A percentile compares a stretch with the other conserved stretches of the same genome.
Evolutionary conservation across 2,888 invertebrate genomes (phyloP).

Genomic region (Lacanobia oleracea): DNA sequence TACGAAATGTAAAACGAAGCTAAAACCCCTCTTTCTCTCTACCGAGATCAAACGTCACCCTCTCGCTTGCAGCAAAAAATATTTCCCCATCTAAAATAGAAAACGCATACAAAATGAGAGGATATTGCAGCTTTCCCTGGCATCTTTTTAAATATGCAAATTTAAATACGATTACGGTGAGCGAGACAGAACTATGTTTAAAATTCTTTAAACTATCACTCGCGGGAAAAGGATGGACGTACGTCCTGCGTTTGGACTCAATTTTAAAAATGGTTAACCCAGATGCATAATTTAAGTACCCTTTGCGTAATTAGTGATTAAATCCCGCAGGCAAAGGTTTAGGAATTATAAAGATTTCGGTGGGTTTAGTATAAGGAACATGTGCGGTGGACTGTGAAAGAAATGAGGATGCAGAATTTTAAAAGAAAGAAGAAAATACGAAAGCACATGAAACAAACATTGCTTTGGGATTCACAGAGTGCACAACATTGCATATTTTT

Average conservation of each 20-base stretch:
- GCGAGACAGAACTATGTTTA: conserved; percentile 64
- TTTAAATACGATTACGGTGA: conserved; percentile 80
- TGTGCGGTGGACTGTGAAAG: background rate
- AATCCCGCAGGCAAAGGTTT: conserved; percentile 53
- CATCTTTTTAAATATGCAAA: conserved; percentile 82
- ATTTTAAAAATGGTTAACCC: conserved; percentile 70
- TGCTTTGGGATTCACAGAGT: background rate
- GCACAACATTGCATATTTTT: conserved; percentile 23
- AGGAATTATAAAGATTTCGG: conserved; percentile 50
- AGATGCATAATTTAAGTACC: conserved; percentile 73
- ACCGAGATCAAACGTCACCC: conserved; percentile 64
- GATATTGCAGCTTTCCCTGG: conserved; percentile 75
- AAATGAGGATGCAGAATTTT: conserved; percentile 25
- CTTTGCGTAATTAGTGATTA: conserved; percentile 68
- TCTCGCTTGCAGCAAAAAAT: conserved; percentile 65
- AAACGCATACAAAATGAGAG: conserved; percentile 79
- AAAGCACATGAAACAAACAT: conserved; percentile 14
- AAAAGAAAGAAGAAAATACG: conserved; percentile 26
- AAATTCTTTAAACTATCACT: conserved; percentile 34
- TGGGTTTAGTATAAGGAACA: conserved; percentile 15
- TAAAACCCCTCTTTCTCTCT: conserved; percentile 41
- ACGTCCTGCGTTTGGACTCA: conserved; percentile 40
- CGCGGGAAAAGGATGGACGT: conserved; percentile 64
- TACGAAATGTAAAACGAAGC: conserved; percentile 42
- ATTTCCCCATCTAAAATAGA: conserved; percentile 73